Evolutionary conservation across 2,113 vertebrate genomes (phyloP), one percentile per base, ranked within the genome.

Genomic region (Calonectris borealis): DNA sequence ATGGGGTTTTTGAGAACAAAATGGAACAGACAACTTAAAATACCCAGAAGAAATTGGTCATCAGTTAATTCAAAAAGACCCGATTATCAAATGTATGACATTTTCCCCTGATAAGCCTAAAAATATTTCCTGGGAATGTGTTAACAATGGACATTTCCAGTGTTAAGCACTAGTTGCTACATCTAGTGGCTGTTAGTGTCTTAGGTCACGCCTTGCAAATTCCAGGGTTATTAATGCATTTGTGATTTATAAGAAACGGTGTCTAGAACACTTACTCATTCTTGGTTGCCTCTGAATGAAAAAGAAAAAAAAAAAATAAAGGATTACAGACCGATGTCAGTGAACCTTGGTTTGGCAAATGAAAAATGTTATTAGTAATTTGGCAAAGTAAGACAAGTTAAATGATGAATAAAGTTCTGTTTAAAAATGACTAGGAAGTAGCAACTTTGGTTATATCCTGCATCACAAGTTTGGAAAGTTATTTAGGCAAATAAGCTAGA

Each of bases 231-330:
- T 90, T 97, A 97, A 97, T 95, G 93, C 96, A 97, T 94, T 96
- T 95, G 96, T 94, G 96, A 96, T 95, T 97, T 97, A 96, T 96
- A 94, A 95, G 97, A 96, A 97, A 96, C 90, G 32, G 97, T 98
- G 97, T 98, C 98, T 95, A 92, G 93, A 98, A 94, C 95, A 97
- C 95, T 98, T 98, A 98, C 95, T 98, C 97, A 98, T 98, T 98
- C 97, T 97, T 98, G 97, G 93, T 97, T 98, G 97, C 95, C 90
- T 98, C 97, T 98, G 97, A 98, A 98, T 98, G 97, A 98, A 96
- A 94, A 93, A 44, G 60, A 62, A 88, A 90, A 96, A 60, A 60
- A 88, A 96, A 96, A 95, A 80, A n/a, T 65, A 44, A 90, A 95
- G 97, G 97, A 98, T 98, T 98, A 98, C 71, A n/a, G 94, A 83